phyloP scores from a whole-genome alignment of 2,888 invertebrate genomes.

The Platycnemis pennipes region DNA sequence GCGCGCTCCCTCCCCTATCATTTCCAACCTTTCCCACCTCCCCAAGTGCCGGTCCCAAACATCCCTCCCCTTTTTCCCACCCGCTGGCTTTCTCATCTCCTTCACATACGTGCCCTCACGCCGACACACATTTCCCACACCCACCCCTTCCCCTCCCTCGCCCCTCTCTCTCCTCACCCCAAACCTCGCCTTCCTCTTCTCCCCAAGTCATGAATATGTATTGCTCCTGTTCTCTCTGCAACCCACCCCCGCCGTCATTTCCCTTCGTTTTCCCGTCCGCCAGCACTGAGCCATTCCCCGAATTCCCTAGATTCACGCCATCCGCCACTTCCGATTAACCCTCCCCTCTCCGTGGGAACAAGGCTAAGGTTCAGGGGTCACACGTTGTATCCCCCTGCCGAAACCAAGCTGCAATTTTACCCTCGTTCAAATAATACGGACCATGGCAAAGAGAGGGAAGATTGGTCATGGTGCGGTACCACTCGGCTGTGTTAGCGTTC shows the following conservation, averaged over 20 bases:
- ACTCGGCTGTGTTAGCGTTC: no score
- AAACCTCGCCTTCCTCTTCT: slow-evolving; percentile 70
- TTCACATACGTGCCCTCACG: slow-evolving; percentile 48
- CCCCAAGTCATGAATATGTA: slow-evolving; percentile 68
- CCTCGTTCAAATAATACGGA: not conserved
- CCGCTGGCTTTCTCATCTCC: slow-evolving; percentile 29
- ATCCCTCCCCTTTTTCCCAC: not conserved
- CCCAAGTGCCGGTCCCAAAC: not conserved
- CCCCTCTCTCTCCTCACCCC: slow-evolving; percentile 69
- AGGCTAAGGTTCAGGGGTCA: slow-evolving; percentile 56
- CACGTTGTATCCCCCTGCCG: not conserved
- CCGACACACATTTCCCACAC: slow-evolving; percentile 32
- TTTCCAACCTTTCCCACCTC: not conserved
- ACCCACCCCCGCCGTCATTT: slow-evolving; percentile 68
- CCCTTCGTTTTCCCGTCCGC: not conserved
- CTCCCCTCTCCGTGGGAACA: slow-evolving; percentile 64
- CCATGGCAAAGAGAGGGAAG: not conserved
- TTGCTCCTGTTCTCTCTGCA: slow-evolving; percentile 63
- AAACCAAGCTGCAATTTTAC: not conserved
- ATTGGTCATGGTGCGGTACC: no score
- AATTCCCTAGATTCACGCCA: not conserved
- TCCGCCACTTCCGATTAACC: slow-evolving; percentile 46
- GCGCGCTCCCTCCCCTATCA: not conserved
- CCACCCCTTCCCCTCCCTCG: slow-evolving; percentile 66
- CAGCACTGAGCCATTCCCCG: not conserved